phyloP scores from a whole-genome alignment of 2,113 vertebrate genomes.

The Tragelaphus imberbis region DNA sequence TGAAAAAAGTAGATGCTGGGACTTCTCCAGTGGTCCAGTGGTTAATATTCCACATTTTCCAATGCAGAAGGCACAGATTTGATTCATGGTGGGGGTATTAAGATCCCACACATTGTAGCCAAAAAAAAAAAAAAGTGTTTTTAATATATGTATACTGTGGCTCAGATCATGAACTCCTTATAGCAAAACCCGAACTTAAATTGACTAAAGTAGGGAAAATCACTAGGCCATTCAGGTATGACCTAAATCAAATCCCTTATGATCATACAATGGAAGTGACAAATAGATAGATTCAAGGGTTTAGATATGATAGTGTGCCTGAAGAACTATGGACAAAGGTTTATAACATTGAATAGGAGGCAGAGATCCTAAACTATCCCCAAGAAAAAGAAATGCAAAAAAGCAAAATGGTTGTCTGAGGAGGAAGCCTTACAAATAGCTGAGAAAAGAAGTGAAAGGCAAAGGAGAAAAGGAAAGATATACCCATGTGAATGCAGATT shows the following conservation, averaged over 20 bases:
- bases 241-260: background rate
- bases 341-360: background rate
- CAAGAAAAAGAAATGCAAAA: background rate
- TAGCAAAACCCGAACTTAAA: background rate
- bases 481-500: background rate
- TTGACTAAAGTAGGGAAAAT: background rate
- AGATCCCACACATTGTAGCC: background rate
- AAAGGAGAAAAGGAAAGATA: background rate
- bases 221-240: background rate
- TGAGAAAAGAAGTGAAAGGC: background rate
- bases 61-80: background rate
- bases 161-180: background rate
- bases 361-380: background rate
- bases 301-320: background rate
- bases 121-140: background rate
- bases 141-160: background rate
- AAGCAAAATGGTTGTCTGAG: background rate
- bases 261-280: background rate
- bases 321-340: background rate
- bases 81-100: background rate
- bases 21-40: background rate
- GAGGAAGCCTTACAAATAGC: background rate
- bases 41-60: background rate
- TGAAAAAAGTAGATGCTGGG: background rate
- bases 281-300: background rate